A percentile compares a stretch with the other conserved stretches of the same genome.
Evolutionary conservation across 2,797 vertebrate species (phyloP).

Genomic region (Phrynocephalus guinanensis): DNA sequence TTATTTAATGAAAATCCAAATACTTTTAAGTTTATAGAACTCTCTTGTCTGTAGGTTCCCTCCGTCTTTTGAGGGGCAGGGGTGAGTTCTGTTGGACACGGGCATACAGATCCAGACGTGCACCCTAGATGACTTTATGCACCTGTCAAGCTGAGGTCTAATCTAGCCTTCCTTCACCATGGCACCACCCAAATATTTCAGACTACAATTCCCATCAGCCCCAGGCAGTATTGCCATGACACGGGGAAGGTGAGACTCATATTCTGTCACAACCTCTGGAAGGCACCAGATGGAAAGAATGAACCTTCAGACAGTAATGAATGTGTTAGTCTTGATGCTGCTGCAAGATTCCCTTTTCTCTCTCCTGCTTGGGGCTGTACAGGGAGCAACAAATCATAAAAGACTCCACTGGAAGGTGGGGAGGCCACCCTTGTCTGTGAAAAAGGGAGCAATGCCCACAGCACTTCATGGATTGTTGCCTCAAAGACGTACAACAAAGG

Average conservation of each 20-base stretch:
- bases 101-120: not conserved
- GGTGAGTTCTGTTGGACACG: too few species aligned
- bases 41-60: too few species aligned
- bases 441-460: not conserved
- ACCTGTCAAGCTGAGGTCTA: not conserved
- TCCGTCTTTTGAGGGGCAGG: too few species aligned
- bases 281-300: not conserved
- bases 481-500: slow-evolving; percentile 10
- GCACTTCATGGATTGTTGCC: not conserved
- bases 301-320: not conserved
- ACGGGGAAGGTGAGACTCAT: not conserved
- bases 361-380: not conserved
- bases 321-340: not conserved
- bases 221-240: not conserved
- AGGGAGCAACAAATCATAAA: slow-evolving; percentile 3
- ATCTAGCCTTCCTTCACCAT: not conserved
- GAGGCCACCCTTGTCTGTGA: not conserved
- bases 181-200: not conserved
- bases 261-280: not conserved
- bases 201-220: not conserved
- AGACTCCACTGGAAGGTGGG: not conserved
- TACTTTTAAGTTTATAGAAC: too few species aligned
- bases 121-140: not conserved
- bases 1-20: not conserved
- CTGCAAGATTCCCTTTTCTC: not conserved